These are phyloP conservation scores for Aphelenchoides besseyi DNA, from an alignment of 1,140 invertebrate genomes.

Conservation along the genomic window DNA sequence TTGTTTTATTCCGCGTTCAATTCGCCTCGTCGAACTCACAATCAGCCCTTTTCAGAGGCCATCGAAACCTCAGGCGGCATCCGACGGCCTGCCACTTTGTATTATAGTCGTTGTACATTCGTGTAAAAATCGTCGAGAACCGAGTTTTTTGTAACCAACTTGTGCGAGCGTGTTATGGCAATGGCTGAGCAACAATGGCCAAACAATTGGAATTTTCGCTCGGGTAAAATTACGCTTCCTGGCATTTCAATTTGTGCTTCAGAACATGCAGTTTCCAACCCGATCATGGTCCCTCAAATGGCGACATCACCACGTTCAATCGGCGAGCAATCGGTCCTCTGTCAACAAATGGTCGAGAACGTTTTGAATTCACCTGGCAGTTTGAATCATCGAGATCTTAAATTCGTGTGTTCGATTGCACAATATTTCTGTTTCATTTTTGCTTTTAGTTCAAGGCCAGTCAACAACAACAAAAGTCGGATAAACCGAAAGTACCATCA, in stretches of 20 bases:
- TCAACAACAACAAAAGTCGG: not conserved
- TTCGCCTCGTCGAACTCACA: not conserved
- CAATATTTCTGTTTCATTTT: not conserved
- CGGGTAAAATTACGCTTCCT: not conserved
- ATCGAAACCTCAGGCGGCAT: not conserved
- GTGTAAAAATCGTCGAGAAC: not conserved
- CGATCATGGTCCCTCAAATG: constrained; percentile 49
- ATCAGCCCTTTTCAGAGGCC: not conserved
- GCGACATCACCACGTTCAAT: constrained; percentile 49
- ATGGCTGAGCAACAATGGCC: constrained; percentile 18
- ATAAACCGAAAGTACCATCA: constrained; percentile 27
- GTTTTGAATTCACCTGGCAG: constrained; percentile 52
- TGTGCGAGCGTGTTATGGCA: not conserved
- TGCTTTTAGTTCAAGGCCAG: constrained; percentile 27
- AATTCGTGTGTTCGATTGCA: constrained; percentile 40
- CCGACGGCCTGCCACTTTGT: not conserved
- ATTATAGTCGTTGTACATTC: constrained; percentile 16
- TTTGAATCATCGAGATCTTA: constrained; percentile 36
- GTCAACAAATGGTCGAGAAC: constrained; percentile 53
- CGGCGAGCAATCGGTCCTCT: constrained; percentile 49
- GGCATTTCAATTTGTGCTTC: not conserved
- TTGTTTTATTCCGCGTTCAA: too few relatives aligned
- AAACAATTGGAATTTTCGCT: constrained; percentile 12
- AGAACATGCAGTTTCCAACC: constrained; percentile 58
- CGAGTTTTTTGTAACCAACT: not conserved